These are phyloP conservation scores for Nymphalis urticae DNA, from an alignment of 2,888 invertebrate genomes.

Conservation along the genomic window DNA sequence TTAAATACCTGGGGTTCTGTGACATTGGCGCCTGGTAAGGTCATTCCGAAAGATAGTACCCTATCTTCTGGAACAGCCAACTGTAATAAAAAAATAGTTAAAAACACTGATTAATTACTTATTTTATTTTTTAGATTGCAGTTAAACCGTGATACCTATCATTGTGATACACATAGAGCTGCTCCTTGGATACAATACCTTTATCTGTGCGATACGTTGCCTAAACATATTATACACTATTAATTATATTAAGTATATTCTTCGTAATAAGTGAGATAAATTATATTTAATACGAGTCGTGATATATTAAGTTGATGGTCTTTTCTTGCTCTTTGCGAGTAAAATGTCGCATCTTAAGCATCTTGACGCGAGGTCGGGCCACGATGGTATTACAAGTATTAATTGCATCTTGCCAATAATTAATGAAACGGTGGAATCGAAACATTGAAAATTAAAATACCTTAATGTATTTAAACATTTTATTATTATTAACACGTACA, in stretches of 20 bases:
- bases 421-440: slow-evolving; percentile 18
- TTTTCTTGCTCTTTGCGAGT: slow-evolving; percentile 37
- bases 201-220: too few species aligned
- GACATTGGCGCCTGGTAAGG: slow-evolving; percentile 79
- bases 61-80: slow-evolving; percentile 81
- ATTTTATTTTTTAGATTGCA: too few species aligned
- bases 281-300: slow-evolving; percentile 35
- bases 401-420: slow-evolving; percentile 32
- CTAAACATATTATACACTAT: background rate
- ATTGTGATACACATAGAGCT: too few species aligned
- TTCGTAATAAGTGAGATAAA: slow-evolving; percentile 21
- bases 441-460: slow-evolving; percentile 14
- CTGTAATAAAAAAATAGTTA: slow-evolving; percentile 53
- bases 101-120: background rate
- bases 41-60: slow-evolving; percentile 83
- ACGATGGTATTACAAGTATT: slow-evolving; percentile 28
- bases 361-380: slow-evolving; percentile 33
- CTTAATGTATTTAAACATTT: slow-evolving; percentile 11
- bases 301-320: slow-evolving; percentile 40
- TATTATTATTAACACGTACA: slow-evolving; percentile 14
- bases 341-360: slow-evolving; percentile 42
- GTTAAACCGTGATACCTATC: too few species aligned
- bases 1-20: slow-evolving; percentile 82
- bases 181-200: too few species aligned
- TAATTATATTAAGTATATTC: background rate